Base-by-base conservation (phyloP, 92 coral and sea anemone genomes). In the Plumapathes pennacea region DNA sequence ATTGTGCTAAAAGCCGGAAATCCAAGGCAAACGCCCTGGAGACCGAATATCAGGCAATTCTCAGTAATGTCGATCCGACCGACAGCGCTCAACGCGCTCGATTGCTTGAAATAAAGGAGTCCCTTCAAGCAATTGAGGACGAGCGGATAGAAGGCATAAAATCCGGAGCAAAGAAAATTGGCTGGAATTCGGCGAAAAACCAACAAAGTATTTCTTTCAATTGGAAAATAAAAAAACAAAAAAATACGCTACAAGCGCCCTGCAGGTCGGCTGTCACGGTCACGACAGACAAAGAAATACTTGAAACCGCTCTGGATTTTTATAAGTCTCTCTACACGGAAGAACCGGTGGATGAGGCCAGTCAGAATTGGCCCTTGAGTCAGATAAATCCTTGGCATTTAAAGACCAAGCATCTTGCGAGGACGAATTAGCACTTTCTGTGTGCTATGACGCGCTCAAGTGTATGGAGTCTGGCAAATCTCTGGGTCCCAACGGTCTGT, bases 171-270 rank as follows among this genome's bases (percentile, higher is more conserved):
- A 36, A 19, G 71, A 30, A 9, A 48, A 25, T 14, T 50, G 63
- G 71, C 29, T 13, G 1, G 63, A 63, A 20, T 0, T 23, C 0
- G 63, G 64, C 21, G 71, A 63, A 48, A 30, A 5, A 14, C 45
- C 71, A 7, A 63, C 54, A 4, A n/a, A 7, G 5, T 30, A 30
- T 55, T 55, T 55, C 31, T 55, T 0, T 11, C 62, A 36, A 19
- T 60, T 63, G 11, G 58, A 63, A 32, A 12, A 48, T 0, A 4
- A 23, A 15, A 32, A 24, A 0, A 43, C 29, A 26, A 5, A 27
- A 2, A n/a, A 30, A 4, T 25, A 46, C 32, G 0, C 58, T 18
- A 50, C 49, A 29, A 18, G 11, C 0, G 40, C 10, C 13, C 30
- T 47, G 27, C 43, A 26, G 15, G 45, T 50, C 18, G 11, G 12